Conservation (phyloP, 2,888 invertebrate species). For the Priocnemis perturbator region DNA sequence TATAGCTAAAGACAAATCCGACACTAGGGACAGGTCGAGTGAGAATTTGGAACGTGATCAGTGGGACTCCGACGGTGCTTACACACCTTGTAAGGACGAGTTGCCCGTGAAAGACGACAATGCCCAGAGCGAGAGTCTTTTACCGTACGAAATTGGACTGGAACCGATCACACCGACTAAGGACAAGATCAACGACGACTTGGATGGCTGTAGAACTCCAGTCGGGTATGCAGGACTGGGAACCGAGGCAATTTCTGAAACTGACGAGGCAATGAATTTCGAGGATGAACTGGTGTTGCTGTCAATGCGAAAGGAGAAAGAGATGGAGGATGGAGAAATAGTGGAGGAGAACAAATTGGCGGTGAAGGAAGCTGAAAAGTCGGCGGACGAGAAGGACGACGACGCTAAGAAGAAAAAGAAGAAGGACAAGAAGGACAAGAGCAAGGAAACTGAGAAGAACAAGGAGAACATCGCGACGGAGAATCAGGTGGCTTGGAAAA, state of each 20-base stretch:
- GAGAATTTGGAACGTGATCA: conserved; percentile 7
- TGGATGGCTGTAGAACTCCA: conserved; percentile 73
- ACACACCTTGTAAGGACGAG: conserved; percentile 72
- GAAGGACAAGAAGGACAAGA: conserved; percentile 76
- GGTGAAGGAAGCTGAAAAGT: conserved; percentile 56
- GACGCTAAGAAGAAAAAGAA: conserved; percentile 77
- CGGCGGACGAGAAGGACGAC: conserved; percentile 68
- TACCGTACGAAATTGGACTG: conserved; percentile 64
- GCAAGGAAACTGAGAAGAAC: conserved; percentile 75
- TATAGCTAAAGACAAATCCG: conserved; percentile 58
- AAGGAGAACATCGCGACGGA: conserved; percentile 76
- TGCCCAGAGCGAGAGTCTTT: conserved; percentile 20
- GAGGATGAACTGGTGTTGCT: conserved; percentile 72
- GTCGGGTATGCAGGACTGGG: conserved; percentile 73
- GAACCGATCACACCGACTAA: conserved; percentile 72
- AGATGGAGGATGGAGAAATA: conserved; percentile 71
- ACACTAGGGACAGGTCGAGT: background rate
- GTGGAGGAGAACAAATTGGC: conserved; percentile 48
- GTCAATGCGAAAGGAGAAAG: conserved; percentile 73
- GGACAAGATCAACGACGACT: conserved; percentile 64
- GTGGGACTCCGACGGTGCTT: conserved; percentile 73
- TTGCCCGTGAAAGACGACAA: conserved; percentile 59
- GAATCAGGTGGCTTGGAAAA: conserved; percentile 83
- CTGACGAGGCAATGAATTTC: conserved; percentile 72
- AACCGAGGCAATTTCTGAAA: conserved; percentile 76